Conservation (phyloP, 2,113 vertebrate genomes). For the Nicator chloris region DNA sequence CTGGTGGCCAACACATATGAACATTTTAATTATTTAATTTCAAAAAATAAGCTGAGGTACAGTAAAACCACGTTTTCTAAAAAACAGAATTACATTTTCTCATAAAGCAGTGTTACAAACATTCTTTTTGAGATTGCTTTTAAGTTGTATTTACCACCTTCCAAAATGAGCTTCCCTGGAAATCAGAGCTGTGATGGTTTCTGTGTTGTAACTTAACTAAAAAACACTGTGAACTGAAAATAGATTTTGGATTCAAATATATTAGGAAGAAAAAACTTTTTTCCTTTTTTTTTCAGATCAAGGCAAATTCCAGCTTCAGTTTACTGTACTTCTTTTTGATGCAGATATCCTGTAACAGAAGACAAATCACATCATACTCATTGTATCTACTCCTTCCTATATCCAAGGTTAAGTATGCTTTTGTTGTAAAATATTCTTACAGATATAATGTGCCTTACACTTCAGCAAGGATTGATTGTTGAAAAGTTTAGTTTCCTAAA, state of each 20-base stretch:
- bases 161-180: not conserved
- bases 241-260: not conserved
- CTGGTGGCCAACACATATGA: not conserved
- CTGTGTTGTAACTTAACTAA: not conserved
- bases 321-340: not conserved
- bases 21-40: not conserved
- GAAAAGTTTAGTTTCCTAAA: not conserved
- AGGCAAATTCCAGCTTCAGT: constrained; percentile 20
- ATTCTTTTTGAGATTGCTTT: not conserved
- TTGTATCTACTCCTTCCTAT: not conserved
- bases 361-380: constrained; percentile 4
- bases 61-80: not conserved
- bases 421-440: not conserved
- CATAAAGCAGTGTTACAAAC: not conserved
- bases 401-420: not conserved
- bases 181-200: not conserved
- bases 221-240: not conserved
- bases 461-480: not conserved
- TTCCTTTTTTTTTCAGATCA: not conserved
- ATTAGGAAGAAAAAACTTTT: not conserved
- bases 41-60: not conserved
- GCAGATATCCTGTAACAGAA: constrained; percentile 20
- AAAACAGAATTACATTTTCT: not conserved
- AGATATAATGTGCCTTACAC: not conserved
- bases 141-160: not conserved